Conservation (phyloP, 2,888 invertebrate species). For the Pardosa pseudoannulata region DNA sequence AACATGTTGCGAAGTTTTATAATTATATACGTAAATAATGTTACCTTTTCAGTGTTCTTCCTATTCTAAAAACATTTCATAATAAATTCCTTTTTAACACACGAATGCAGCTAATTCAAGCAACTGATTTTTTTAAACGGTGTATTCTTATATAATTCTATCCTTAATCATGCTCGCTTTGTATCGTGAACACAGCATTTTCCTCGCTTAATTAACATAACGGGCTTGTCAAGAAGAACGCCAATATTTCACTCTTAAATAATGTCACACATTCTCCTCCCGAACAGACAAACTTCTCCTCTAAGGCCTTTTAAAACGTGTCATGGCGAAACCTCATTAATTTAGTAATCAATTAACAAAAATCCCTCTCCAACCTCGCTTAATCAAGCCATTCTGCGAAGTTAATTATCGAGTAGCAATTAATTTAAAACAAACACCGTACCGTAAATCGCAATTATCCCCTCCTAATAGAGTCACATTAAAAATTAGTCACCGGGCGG, state of each 20-base stretch:
- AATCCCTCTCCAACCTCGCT: constrained; percentile 22
- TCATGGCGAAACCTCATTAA: constrained; percentile 49
- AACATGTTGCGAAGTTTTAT: too few relatives aligned
- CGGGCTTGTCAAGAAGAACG: background rate
- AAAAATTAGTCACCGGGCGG: background rate
- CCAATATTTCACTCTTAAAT: background rate
- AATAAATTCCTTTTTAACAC: too few relatives aligned
- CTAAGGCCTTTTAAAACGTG: too few relatives aligned
- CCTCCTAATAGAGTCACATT: background rate
- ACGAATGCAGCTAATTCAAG: too few relatives aligned
- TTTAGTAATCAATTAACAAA: constrained; percentile 59
- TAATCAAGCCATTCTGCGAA: constrained; percentile 51
- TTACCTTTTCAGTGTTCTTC: too few relatives aligned
- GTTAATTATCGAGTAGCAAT: constrained; percentile 50
- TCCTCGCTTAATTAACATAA: constrained; percentile 24
- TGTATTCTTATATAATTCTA: too few relatives aligned
- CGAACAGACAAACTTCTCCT: background rate
- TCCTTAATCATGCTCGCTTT: too few relatives aligned
- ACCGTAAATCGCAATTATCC: background rate
- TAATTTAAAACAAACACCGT: constrained; percentile 62
- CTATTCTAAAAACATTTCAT: too few relatives aligned
- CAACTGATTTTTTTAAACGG: too few relatives aligned
- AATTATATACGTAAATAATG: too few relatives aligned
- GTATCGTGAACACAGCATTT: background rate
- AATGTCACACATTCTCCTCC: too few relatives aligned